Base-by-base conservation (phyloP, 2,113 vertebrate species). In the Halcyon senegalensis region DNA sequence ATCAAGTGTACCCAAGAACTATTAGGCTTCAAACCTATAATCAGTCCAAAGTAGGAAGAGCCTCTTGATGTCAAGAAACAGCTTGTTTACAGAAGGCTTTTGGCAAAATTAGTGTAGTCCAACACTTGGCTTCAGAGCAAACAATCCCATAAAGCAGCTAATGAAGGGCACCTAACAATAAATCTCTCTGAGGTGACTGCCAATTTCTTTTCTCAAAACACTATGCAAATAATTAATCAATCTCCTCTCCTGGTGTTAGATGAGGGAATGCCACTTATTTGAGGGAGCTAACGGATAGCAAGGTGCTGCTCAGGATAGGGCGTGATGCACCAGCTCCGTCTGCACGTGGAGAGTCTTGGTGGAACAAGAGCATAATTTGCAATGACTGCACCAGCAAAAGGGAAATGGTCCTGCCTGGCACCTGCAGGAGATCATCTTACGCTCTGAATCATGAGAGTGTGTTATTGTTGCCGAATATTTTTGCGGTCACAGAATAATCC, bases 51-150 rank as follows among this genome's bases (percentile, higher is more conserved):
- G 87, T 9, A 91, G 59, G 74, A 87, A 92, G 28, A 89, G 23
- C 67, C 59, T 87, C 87, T 85, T 67, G 55, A 89, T 67, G 75
- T 94, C 84, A 89, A 92, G 77, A 58, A 95, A 91, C 41, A 89
- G 37, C 66, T 92, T 93, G 53, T 84, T 94, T 89, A 89, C 62
- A 76, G 31, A 83, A 87, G 70, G 53, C 62, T 93, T 89, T 69
- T 73, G 75, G 77, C 35, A 84, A 92, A 94, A 96, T 92, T 73
- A 84, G 37, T 15, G 35, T 43, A 30, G 70, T 31, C 81, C 51
- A 46, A 72, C 73, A 58, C 76, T 58, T 86, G 88, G 62, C 81
- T 89, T 84, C 37, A 35, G 37, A 74, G 84, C 77, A 91, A 95
- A 74, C 78, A 87, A 84, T 39, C 58, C 74, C 91, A 66, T 44